These are phyloP conservation scores for Pseudorhiza aurosa DNA, from an alignment of 30 jellyfish, hydroid and myxozoan species.

Conservation along the genomic window DNA sequence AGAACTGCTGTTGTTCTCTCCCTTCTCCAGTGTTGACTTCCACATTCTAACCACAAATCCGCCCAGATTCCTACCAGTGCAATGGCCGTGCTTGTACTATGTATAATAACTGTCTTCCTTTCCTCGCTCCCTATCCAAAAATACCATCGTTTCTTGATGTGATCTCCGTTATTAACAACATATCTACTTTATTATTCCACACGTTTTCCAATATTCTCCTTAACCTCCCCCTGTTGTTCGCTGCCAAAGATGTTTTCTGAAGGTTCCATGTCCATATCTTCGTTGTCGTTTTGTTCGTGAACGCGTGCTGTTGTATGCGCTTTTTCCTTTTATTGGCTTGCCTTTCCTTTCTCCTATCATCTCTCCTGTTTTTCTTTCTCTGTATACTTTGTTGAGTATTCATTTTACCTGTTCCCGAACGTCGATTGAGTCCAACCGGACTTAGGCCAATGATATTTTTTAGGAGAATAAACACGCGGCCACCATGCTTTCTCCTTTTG, in stretches of 20 bases:
- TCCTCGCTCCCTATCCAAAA: conserved; percentile 1
- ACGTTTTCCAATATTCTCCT: background rate
- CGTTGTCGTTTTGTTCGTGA: background rate
- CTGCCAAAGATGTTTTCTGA: no score
- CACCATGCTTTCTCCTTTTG: no score
- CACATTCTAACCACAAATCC: background rate
- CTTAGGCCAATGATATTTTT: no score
- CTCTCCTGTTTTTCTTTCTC: no score
- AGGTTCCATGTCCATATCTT: background rate
- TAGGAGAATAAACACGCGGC: no score
- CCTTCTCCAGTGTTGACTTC: background rate
- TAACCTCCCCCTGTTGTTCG: no score
- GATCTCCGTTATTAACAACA: background rate
- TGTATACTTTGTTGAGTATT: no score
- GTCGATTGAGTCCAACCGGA: no score
- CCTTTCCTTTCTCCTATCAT: background rate
- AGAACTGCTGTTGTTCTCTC: background rate
- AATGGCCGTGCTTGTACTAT: background rate
- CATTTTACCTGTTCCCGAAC: no score
- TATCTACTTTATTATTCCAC: background rate
- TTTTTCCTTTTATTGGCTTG: background rate
- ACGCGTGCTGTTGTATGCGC: conserved; percentile 1
- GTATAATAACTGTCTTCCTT: background rate
- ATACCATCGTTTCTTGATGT: background rate
- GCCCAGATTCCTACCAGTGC: conserved; percentile 8